Evolutionary conservation across 2,113 vertebrate genomes (phyloP).

Genomic region (Scartelaos histophorus): DNA sequence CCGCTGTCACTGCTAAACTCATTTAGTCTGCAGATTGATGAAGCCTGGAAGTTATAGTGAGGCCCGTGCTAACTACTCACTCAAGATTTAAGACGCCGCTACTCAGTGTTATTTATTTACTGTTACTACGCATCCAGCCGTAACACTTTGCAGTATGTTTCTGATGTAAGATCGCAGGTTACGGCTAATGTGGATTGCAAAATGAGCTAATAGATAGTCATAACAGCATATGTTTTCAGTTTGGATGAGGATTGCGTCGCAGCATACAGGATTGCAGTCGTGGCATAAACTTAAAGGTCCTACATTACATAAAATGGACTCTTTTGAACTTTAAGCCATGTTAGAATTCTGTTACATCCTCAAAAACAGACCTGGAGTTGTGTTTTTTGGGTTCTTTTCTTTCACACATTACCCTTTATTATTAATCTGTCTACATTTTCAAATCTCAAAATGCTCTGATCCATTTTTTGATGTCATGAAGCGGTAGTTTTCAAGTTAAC

Average conservation of each 20-base stretch:
- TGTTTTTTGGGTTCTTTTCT: background rate
- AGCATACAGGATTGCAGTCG: background rate
- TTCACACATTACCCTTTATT: no score
- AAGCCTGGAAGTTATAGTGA: slow-evolving; percentile 35
- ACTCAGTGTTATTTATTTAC: background rate
- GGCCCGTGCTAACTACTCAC: slow-evolving; percentile 28
- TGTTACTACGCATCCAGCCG: background rate
- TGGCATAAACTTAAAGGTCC: no score
- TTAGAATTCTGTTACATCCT: no score
- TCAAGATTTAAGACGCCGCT: slow-evolving; percentile 27
- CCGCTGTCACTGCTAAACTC: slow-evolving; percentile 28
- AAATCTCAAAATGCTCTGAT: no score
- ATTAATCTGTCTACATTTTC: no score
- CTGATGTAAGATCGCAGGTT: background rate
- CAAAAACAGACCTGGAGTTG: background rate
- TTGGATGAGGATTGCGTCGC: background rate
- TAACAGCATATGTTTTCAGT: background rate
- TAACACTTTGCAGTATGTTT: background rate
- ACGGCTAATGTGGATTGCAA: background rate
- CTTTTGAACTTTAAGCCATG: no score
- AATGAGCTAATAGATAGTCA: background rate
- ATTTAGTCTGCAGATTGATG: slow-evolving; percentile 54
- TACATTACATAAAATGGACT: background rate
- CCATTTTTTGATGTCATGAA: no score
- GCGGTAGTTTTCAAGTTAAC: no score